Percentiles rank a stretch among this genome's conserved stretches.
Evolutionary conservation across 2,113 vertebrate species (phyloP).

Genomic region (Lagopus muta): DNA sequence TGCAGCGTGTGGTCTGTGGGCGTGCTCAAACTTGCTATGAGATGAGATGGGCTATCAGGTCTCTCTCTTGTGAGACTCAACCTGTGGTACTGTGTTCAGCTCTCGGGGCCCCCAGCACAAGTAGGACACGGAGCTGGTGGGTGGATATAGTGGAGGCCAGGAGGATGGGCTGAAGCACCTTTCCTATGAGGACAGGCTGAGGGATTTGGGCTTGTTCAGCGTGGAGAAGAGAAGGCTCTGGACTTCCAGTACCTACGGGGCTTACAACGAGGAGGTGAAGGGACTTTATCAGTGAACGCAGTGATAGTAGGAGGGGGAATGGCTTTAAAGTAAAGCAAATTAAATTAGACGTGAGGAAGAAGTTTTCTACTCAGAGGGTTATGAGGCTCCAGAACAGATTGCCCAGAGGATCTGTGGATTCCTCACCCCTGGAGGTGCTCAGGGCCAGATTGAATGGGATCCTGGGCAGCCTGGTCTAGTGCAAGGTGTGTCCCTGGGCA

Average conservation of each 20-base stretch:
- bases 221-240: no score
- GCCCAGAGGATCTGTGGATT: neutral
- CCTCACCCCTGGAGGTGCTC: neutral
- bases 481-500: neutral
- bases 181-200: neutral
- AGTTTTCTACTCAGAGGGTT: neutral
- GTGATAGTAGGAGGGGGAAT: no score
- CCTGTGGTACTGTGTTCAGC: neutral
- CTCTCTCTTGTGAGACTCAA: neutral
- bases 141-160: neutral
- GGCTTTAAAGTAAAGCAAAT: no score
- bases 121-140: neutral
- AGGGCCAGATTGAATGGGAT: neutral
- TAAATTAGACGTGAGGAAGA: neutral
- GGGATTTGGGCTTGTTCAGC: neutral
- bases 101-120: neutral
- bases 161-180: neutral
- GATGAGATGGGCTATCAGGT: neutral
- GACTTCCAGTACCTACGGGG: no score
- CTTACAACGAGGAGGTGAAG: no score
- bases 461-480: neutral
- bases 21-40: constrained; percentile 4
- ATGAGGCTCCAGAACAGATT: neutral
- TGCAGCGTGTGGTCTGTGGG: neutral
- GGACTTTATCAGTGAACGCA: no score